A percentile compares a stretch with the other conserved stretches of the same genome.
These are phyloP conservation scores for Dasypolia templi DNA, from an alignment of 2,888 invertebrate species.

Conservation along the genomic window DNA sequence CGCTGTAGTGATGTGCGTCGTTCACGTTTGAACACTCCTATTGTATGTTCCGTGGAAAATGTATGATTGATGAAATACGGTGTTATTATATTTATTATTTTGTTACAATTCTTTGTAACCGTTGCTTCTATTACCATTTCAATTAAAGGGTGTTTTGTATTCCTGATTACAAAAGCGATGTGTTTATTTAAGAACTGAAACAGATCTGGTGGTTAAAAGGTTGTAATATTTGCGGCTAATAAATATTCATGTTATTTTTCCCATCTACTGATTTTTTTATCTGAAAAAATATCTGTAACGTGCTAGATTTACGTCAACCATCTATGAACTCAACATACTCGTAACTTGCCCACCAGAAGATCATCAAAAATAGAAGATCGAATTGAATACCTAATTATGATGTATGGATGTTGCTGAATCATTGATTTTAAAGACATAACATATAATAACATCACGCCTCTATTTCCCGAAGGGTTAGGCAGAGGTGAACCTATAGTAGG, in stretches of 20 bases:
- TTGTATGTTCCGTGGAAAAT: constrained; percentile 71
- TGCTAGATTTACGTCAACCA: background rate
- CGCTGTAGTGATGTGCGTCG: constrained; percentile 77
- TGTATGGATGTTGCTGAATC: background rate
- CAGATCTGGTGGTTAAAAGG: background rate
- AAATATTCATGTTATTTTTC: constrained; percentile 12
- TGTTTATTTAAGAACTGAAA: constrained; percentile 14
- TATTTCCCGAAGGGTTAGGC: too few species aligned
- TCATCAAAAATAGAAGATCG: background rate
- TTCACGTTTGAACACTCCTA: constrained; percentile 78
- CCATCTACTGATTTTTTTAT: background rate
- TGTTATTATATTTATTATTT: constrained; percentile 56
- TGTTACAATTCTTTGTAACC: constrained; percentile 43
- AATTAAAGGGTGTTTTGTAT: constrained; percentile 15
- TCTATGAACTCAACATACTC: background rate
- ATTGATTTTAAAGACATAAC: background rate
- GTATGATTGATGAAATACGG: constrained; percentile 73
- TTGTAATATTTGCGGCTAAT: constrained; percentile 19
- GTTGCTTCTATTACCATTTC: constrained; percentile 30
- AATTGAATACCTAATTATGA: background rate
- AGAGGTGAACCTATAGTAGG: too few species aligned
- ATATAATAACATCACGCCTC: too few species aligned
- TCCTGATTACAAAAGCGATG: constrained; percentile 22
- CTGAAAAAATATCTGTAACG: background rate
- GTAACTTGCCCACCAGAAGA: background rate